Evolutionary conservation across 2,888 invertebrate species (phyloP).

Genomic region (Adelphocoris suturalis): DNA sequence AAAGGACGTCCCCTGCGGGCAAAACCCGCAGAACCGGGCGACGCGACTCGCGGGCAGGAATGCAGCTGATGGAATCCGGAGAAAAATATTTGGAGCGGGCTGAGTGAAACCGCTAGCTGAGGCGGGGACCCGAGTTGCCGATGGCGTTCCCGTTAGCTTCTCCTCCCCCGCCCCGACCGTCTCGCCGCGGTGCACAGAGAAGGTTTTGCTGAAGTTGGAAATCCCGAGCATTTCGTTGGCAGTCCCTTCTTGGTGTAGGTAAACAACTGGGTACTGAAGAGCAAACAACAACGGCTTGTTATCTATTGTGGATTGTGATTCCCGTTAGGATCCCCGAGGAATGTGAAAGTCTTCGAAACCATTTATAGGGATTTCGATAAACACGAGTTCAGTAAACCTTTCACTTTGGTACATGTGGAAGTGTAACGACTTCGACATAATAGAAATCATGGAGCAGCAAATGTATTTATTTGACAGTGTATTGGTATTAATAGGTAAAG

Average conservation of each 20-base stretch:
- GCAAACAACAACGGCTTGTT: neutral
- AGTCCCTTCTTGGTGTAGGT: neutral
- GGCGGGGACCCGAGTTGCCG: slow-evolving; percentile 31
- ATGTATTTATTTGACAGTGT: too few species aligned
- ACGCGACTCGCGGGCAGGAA: slow-evolving; percentile 14
- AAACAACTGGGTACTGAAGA: neutral
- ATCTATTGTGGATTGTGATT: neutral
- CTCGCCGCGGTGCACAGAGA: neutral
- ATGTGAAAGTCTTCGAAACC: neutral
- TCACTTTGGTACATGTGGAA: neutral
- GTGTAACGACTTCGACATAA: neutral
- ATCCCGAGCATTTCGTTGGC: neutral
- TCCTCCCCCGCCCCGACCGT: slow-evolving; percentile 16
- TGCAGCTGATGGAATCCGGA: slow-evolving; percentile 29
- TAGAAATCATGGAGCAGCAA: neutral
- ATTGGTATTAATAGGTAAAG: too few species aligned
- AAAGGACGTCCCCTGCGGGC: slow-evolving; percentile 36
- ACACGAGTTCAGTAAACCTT: neutral
- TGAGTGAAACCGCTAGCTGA: slow-evolving; percentile 50
- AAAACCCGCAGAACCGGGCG: neutral
- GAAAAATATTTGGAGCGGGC: slow-evolving; percentile 50
- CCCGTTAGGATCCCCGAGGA: slow-evolving; percentile 4
- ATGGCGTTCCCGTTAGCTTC: slow-evolving; percentile 38
- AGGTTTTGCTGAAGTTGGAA: neutral
- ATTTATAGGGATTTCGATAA: slow-evolving; percentile 1